Evolutionary conservation across 1,140 invertebrate species (phyloP), one percentile per base, ranked within the genome.

Genomic region (Leptinotarsa texana): DNA sequence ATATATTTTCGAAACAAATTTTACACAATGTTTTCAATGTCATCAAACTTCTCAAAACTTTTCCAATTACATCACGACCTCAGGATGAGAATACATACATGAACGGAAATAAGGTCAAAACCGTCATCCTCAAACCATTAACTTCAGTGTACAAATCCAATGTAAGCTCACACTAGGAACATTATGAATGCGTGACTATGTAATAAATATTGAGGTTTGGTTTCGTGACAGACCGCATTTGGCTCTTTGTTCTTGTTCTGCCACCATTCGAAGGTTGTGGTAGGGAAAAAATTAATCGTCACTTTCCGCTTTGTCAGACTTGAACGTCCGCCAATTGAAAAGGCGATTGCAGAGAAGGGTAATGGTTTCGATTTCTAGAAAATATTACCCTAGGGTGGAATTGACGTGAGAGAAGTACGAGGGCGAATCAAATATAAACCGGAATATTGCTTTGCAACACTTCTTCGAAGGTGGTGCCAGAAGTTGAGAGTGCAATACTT

Each of bases 231-330:
- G 13, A 57, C 51, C 51, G 51, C 51, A n/a, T 13, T 57, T 17
- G 51, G 3, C 51, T 57, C 51, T 57, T 57, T 57, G 51, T 57
- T 57, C 51, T n/a, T n/a, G 15, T n/a, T 57, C 51, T 18, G 51
- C 51, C n/a, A 57, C 17, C 51, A 18, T 57, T 57, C 51, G 51
- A 3, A 18, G 51, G 51, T 57, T 18, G 51, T 17, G 51, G 51
- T 15, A 15, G 51, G 51, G 51, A 57, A 57, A 57, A 57, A 57
- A 57, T 57, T 57, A 57, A 57, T 57, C 51, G 51, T 57, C 51
- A 57, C 51, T 57, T 57, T 57, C 51, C 51, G 51, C 15, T 18
- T 57, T 57, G 51, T 57, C 51, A 57, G 51, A 15, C 51, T 18
- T 18, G 15, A 57, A n/a, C 17, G 51, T 18, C 51, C 15, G 51